Evolutionary conservation across 2,113 vertebrate genomes (phyloP).

Genomic region (Deroptyus accipitrinus): DNA sequence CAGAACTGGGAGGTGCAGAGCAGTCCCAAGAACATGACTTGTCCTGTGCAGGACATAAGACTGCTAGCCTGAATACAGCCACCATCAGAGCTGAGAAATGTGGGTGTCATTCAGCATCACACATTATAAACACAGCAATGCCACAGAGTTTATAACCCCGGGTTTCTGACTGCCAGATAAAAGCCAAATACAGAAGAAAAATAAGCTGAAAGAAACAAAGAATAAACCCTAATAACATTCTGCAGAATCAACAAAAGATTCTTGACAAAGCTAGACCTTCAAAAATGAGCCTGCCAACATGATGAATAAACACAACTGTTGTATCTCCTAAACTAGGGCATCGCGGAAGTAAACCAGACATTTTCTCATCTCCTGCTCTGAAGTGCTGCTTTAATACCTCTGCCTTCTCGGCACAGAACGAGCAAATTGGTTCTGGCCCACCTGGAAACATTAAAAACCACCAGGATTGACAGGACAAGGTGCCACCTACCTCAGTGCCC

Average conservation of each 20-base stretch:
- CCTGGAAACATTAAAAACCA: background rate
- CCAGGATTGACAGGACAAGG: background rate
- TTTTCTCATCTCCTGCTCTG: background rate
- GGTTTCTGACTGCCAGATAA: background rate
- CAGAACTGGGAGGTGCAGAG: background rate
- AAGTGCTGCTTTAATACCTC: background rate
- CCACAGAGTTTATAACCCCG: background rate
- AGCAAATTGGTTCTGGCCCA: background rate
- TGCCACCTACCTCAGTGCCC: background rate
- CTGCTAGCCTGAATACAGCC: background rate
- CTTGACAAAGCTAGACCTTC: background rate
- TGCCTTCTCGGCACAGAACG: background rate
- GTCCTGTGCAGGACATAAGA: background rate
- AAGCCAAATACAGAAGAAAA: background rate
- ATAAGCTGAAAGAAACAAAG: background rate
- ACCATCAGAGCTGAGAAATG: background rate
- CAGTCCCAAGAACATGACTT: background rate
- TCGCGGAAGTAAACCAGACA: background rate
- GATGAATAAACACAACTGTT: background rate
- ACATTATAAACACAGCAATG: background rate
- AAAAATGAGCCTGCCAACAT: background rate
- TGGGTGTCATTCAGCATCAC: background rate
- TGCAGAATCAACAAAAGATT: background rate
- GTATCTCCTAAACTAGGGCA: background rate
- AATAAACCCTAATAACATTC: background rate